Conservation (phyloP, 2,797 vertebrate species). For the Arnoldichthys spilopterus region DNA sequence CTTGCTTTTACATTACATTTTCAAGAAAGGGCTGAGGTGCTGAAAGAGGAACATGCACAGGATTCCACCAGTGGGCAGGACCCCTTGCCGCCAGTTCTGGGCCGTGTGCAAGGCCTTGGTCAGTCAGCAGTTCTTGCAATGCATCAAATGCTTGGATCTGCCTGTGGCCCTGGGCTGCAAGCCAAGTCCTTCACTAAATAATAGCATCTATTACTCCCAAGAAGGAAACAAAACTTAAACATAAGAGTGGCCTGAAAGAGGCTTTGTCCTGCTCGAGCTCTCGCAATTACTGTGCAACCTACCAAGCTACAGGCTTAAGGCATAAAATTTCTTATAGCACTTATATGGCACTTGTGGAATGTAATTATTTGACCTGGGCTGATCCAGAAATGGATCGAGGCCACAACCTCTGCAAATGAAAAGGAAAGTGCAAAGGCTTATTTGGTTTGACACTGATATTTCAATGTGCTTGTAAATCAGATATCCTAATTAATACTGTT, state of each 20-base stretch:
- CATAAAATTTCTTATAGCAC: not conserved
- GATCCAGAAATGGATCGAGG: not conserved
- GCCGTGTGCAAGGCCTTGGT: slow-evolving; percentile 24
- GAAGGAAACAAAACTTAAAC: slow-evolving; percentile 51
- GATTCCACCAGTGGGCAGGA: slow-evolving; percentile 53
- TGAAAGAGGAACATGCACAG: slow-evolving; percentile 20
- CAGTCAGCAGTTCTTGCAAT: slow-evolving; percentile 41
- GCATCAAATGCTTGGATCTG: slow-evolving; percentile 39
- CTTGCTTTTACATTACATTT: not conserved
- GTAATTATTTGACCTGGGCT: not conserved
- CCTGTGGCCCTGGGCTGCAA: slow-evolving; percentile 32
- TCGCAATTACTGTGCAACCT: slow-evolving; percentile 25
- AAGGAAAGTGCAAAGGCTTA: not conserved
- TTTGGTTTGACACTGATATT: not conserved
- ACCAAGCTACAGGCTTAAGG: slow-evolving; percentile 16
- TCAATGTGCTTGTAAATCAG: not conserved
- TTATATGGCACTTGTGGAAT: slow-evolving; percentile 7
- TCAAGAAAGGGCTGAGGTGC: not conserved
- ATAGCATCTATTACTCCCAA: slow-evolving; percentile 58
- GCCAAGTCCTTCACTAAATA: slow-evolving; percentile 60
- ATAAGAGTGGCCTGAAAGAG: slow-evolving; percentile 49
- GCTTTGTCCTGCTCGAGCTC: slow-evolving; percentile 40
- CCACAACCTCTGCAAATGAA: not conserved
- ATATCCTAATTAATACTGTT: not conserved
- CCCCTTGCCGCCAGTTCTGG: slow-evolving; percentile 15